Percentiles rank a stretch among this genome's conserved stretches.
Conservation (phyloP, 2,113 vertebrate genomes). For the Silurus glanis region DNA sequence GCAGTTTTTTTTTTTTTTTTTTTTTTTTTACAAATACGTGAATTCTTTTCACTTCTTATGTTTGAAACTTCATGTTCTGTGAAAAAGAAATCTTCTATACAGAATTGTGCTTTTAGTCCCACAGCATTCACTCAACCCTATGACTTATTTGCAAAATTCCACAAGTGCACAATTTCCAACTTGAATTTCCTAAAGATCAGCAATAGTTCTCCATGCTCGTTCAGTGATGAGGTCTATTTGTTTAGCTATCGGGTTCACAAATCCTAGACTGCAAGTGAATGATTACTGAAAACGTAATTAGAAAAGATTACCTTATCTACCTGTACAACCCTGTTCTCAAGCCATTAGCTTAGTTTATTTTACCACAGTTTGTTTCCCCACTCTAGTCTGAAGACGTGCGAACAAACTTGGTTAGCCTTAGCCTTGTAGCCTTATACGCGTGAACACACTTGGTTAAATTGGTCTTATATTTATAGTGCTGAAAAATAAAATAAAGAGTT, state of each 20-base stretch:
- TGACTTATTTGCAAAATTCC: not conserved
- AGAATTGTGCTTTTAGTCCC: no score
- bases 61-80: not conserved
- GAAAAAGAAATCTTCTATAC: not conserved
- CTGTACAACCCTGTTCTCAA: not conserved
- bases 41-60: not conserved
- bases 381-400: not conserved
- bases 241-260: not conserved
- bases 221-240: not conserved
- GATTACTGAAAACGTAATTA: not conserved
- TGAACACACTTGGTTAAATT: not conserved
- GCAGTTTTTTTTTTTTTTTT: not conserved
- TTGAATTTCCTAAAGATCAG: not conserved
- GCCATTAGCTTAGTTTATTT: not conserved
- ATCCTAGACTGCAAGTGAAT: not conserved
- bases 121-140: not conserved
- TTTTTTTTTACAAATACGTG: not conserved
- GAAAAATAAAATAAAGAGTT: no score
- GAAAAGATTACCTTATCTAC: not conserved
- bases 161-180: not conserved
- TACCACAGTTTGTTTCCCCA: not conserved
- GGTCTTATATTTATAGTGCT: no score
- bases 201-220: not conserved
- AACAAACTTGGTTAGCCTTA: not conserved
- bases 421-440: not conserved